Base-by-base conservation (phyloP, 2,797 vertebrate species). In the Ptychadena robeensis region DNA sequence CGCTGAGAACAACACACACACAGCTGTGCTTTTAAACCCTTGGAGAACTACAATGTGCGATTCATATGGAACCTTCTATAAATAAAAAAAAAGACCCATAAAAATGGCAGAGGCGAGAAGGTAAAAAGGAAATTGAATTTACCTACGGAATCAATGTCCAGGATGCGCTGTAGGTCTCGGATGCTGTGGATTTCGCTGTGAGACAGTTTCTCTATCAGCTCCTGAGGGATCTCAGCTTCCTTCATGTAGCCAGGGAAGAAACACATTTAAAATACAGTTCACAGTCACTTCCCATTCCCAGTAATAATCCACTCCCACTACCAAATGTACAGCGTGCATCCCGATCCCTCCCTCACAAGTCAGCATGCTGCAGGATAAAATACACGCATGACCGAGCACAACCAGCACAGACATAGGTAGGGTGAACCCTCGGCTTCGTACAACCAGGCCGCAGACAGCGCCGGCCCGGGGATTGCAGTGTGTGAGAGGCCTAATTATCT, bases 121-220 rank as follows among this genome's bases (percentile, higher is more conserved):
- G 87, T 82, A 87, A 86, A 85, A 90, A 90, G 86, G 87, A 93
- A 95, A 94, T 94, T 88, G 92, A 95, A 96, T 96, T 98, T 98
- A 98, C 97, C 97, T 97, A 96, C 95, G 95, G 96, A 97, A 94
- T 97, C 96, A 94, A 98, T 95, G 91, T 98, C 96, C 94, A 98
- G 95, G 92, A 98, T 94, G 93, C 97, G 96, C 96, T 98, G 97
- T 93, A 98, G 95, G 94, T 98, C 97, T 91, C 97, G 96, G 93
- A 98, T 98, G 96, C 96, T 98, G 94, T 95, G 95, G 93, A 98
- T 98, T 92, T 98, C 96, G 89, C 97, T 98, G 95, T 94, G 95
- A 75, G 97, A 95, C 93, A 98, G 93, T 80, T 94, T 94, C 92
- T 98, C 96, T 83, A 98, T 96, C 88, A 98, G 93, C 92, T 98